These are phyloP conservation scores for Pavo muticus DNA, from an alignment of 2,113 vertebrate genomes.

Conservation along the genomic window DNA sequence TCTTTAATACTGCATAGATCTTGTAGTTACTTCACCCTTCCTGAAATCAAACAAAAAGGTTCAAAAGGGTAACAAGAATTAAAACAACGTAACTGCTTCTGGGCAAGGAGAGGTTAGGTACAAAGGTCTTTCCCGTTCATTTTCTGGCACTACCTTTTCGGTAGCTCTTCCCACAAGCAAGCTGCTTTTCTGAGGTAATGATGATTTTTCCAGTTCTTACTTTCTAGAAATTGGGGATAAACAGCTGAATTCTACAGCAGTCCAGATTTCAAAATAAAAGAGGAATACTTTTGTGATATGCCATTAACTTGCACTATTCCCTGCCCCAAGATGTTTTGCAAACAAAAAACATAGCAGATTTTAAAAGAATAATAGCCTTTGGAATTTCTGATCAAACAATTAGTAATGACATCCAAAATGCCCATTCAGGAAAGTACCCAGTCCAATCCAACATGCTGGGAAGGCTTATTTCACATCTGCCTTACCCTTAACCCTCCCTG, in stretches of 20 bases:
- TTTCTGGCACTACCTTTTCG: neutral
- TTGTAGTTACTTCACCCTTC: neutral
- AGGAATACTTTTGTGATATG: neutral
- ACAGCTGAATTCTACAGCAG: neutral
- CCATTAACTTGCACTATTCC: neutral
- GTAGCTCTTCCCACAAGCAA: no score
- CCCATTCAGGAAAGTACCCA: neutral
- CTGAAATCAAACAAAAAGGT: neutral
- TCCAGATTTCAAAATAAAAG: neutral
- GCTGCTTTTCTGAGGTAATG: no score
- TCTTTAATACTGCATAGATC: neutral
- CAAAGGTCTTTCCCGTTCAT: neutral
- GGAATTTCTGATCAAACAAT: no score
- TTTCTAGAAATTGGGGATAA: neutral
- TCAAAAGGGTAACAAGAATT: neutral
- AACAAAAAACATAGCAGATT: neutral
- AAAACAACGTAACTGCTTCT: neutral
- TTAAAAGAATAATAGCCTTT: neutral
- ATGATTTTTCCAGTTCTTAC: neutral
- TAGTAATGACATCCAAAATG: rapidly evolving
- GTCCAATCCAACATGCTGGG: neutral
- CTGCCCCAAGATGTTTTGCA: neutral
- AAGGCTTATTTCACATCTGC: neutral
- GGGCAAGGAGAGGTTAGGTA: neutral
- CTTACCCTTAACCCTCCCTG: neutral